Base-by-base conservation (phyloP, 2,888 invertebrate species). In the Hoplodrina ambigua region DNA sequence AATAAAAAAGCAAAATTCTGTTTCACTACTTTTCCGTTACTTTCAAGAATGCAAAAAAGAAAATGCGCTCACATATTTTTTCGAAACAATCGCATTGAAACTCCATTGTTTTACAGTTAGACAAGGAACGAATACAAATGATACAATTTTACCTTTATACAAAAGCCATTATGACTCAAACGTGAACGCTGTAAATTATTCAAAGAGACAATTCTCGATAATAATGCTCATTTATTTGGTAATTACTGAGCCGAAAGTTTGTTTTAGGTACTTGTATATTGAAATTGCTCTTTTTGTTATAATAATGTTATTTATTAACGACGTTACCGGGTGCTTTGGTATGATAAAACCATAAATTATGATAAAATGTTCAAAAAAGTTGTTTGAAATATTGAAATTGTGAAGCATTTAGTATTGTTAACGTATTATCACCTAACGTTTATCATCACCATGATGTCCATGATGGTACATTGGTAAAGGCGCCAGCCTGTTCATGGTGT, bases 231-330 rank as follows among this genome's bases (percentile, higher is more conserved):
- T 81, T 76, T 72, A 55, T 73, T 44, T 54, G 60, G 56, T 81
- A 77, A 77, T 83, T 73, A 77, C 55, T 37, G 57, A 61, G 58
- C 11, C 15, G 55, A 65, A 70, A 82, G 30, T 78, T 78, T 81
- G 20, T 61, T 17, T 55, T 64, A 46, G 46, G 46, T 46, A 70
- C 46, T 59, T 78, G 19, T 71, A 53, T 30, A 64, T 67, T 67
- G 53, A 71, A 67, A 68, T 71, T 61, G 55, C 54, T 71, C 33
- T 67, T 68, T 77, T 65, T 44, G 64, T 58, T 71, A 59, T 65
- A 46, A 4, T 53, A 53, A 76, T 61, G 52, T 49, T 69, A 70
- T 70, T 67, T 55, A 58, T 50, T 50, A 41, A 25, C 49, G 57
- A 70, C 50, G 52, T 25, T 50, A 19, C 59, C 41, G 33, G 19